Conservation (phyloP, 2,888 invertebrate genomes). For the Antheraea yamamai region DNA sequence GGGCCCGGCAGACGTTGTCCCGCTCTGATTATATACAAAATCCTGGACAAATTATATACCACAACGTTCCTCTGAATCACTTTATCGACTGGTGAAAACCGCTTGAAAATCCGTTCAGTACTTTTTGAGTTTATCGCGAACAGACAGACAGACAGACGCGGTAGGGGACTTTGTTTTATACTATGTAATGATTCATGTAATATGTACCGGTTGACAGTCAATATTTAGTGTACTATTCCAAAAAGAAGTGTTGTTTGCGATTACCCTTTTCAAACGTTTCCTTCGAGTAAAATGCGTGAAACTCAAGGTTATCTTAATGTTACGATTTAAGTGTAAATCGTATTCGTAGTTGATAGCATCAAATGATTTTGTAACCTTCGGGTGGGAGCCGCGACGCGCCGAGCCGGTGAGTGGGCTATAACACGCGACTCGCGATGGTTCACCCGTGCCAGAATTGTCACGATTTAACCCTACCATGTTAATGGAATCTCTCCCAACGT, state of each 20-base stretch:
- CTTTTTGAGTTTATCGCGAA: too few relatives aligned
- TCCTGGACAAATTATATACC: too few relatives aligned
- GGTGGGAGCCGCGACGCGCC: conserved; percentile 8
- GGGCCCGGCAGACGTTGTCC: too few relatives aligned
- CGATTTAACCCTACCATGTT: conserved; percentile 40
- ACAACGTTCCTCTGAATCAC: too few relatives aligned
- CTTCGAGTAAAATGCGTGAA: conserved; percentile 19
- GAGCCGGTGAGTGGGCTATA: conserved; percentile 37
- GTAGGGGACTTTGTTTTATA: too few relatives aligned
- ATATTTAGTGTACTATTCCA: neutral
- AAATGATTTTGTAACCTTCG: conserved; percentile 44
- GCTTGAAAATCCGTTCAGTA: too few relatives aligned
- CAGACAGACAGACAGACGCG: too few relatives aligned
- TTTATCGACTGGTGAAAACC: too few relatives aligned
- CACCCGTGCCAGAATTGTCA: conserved; percentile 41
- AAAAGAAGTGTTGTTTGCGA: neutral
- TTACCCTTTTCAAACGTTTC: conserved; percentile 1
- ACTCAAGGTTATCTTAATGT: conserved; percentile 40
- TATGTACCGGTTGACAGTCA: neutral
- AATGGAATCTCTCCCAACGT: conserved; percentile 24
- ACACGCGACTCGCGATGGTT: conserved; percentile 49
- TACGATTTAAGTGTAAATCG: conserved; percentile 44
- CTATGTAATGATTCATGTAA: too few relatives aligned
- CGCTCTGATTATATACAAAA: too few relatives aligned
- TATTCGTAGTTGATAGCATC: conserved; percentile 44